Conservation (phyloP, 1,140 invertebrate species). For the Oryzaephilus surinamensis region DNA sequence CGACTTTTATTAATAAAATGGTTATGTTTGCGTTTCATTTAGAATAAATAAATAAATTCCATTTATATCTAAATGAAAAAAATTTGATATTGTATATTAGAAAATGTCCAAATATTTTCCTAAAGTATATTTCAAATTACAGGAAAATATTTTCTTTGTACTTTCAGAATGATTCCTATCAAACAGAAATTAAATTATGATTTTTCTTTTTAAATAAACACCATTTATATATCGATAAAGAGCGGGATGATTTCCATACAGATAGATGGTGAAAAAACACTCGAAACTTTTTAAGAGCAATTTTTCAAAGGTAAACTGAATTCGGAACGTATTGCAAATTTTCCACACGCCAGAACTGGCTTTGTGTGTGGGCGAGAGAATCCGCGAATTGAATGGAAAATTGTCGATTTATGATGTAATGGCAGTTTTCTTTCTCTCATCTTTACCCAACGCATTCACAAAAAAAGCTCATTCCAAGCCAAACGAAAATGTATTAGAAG, state of each 20-base stretch:
- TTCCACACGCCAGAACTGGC: slow-evolving; percentile 15
- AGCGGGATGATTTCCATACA: slow-evolving; percentile 13
- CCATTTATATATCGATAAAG: slow-evolving; percentile 5
- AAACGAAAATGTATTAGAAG: too few relatives aligned
- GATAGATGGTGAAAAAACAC: slow-evolving; percentile 10
- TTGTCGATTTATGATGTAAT: slow-evolving; percentile 22
- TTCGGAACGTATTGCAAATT: slow-evolving; percentile 18
- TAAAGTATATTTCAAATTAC: background rate
- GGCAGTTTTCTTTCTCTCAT: slow-evolving; percentile 10
- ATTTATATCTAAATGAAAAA: too few relatives aligned
- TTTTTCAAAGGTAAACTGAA: slow-evolving; percentile 19
- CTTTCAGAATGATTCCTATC: background rate
- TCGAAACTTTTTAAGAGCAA: slow-evolving; percentile 9
- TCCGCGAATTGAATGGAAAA: slow-evolving; percentile 21
- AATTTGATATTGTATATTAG: background rate
- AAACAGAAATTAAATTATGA: too few relatives aligned
- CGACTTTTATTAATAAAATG: too few relatives aligned
- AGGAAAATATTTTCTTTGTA: background rate
- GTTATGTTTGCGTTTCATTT: too few relatives aligned
- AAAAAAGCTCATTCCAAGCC: too few relatives aligned
- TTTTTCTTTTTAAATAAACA: slow-evolving; percentile 1
- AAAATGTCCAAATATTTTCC: background rate
- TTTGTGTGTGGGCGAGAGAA: slow-evolving; percentile 16
- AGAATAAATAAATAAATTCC: too few relatives aligned
- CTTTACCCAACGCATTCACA: too few relatives aligned